Conservation (phyloP, 2,888 invertebrate species). For the Xylota sylvarum region DNA sequence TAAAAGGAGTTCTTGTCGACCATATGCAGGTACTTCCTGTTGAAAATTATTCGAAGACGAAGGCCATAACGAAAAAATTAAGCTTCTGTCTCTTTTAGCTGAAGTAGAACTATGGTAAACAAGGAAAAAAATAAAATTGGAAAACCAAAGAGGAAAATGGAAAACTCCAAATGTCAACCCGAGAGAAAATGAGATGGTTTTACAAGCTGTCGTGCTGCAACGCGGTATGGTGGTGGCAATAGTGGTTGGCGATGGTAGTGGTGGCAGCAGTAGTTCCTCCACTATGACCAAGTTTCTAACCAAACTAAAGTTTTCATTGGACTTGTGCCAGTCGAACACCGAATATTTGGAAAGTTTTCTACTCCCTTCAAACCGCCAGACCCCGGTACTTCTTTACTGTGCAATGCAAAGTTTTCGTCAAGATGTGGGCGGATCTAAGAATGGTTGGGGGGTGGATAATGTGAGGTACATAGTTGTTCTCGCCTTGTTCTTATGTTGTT, state of each 20-base stretch:
- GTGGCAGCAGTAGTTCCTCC: conserved; percentile 50
- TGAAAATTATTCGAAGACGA: conserved; percentile 17
- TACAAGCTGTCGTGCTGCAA: conserved; percentile 73
- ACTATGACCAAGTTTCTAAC: conserved; percentile 71
- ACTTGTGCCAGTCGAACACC: conserved; percentile 76
- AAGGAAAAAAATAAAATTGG: conserved; percentile 13
- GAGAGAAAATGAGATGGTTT: conserved; percentile 73
- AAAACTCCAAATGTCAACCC: conserved; percentile 73
- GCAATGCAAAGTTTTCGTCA: conserved; percentile 71
- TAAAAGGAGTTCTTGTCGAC: conserved; percentile 27
- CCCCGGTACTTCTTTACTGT: conserved; percentile 21
- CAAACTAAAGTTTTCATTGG: conserved; percentile 76
- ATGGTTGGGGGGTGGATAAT: conserved; percentile 36
- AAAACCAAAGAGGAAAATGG: conserved; percentile 45
- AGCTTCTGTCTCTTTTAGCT: conserved; percentile 26
- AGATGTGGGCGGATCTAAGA: conserved; percentile 37
- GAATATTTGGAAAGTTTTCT: conserved; percentile 76
- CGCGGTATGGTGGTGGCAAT: conserved; percentile 54
- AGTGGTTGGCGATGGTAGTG: conserved; percentile 49
- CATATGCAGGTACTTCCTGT: conserved; percentile 54
- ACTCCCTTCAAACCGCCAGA: conserved; percentile 27
- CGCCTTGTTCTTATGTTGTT: conserved; percentile 74
- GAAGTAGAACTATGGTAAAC: conserved; percentile 34
- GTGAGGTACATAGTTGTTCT: conserved; percentile 65
- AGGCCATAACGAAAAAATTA: conserved; percentile 24